Base-by-base conservation (phyloP, 2,113 vertebrate genomes). In the Lepus europaeus region DNA sequence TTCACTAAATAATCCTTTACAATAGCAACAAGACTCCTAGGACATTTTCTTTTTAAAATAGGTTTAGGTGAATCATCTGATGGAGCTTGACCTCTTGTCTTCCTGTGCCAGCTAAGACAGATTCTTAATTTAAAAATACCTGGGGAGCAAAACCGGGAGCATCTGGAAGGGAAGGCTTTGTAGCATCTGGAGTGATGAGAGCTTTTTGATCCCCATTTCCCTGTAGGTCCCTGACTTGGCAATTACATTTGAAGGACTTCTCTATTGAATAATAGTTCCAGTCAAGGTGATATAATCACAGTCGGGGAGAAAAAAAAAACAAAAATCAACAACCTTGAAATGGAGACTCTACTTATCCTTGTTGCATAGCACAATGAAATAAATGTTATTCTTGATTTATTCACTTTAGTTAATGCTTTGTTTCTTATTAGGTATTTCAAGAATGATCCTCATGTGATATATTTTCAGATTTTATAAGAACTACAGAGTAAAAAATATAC, bases 171-270 rank as follows among this genome's bases (percentile, higher is more conserved):
- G 80, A 97, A 97, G 83, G 95, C 95, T 97, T 97, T 97, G 96
- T 92, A 96, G 96, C 97, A 97, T 96, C 96, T 97, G 97, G 97
- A 97, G 96, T 78, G 79, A 95, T 82, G 95, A 95, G 94, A 94
- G 93, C 89, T 96, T 97, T 97, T 97, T 97, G 97, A 97, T 97
- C 96, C 87, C 94, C 63, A 70, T 96, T 95, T 97, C 97, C 97
- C 97, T 96, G 86, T 96, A 95, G 97, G 87, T 96, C 85, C 64
- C 91, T 97, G 94, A 97, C 95, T 96, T 96, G 95, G 97, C 97
- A 97, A 97, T 96, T 97, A 96, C 93, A 95, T 93, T 96, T 97
- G 97, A 97, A 97, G 96, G 97, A 96, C 95, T 97, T 97, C 89
- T 95, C 87, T 89, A 45, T 82, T 97, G 93, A 97, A 97, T 96